Percentiles rank a stretch among this genome's conserved stretches.
Evolutionary conservation across 2,888 invertebrate species (phyloP).

Genomic region (Nomada hirtipes): DNA sequence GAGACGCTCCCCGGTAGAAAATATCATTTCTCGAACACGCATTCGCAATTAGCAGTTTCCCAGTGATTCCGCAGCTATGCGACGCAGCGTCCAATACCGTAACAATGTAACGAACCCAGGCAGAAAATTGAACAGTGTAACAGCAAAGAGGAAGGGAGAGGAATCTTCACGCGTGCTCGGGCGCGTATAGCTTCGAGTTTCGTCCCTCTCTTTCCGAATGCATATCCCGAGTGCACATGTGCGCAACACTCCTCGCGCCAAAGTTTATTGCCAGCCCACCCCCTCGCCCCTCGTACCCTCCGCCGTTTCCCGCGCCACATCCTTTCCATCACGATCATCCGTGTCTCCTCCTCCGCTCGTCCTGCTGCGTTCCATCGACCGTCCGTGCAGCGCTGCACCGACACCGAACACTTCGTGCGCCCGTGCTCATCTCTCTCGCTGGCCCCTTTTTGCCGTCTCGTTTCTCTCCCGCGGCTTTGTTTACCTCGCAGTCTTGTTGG

Average conservation of each 20-base stretch:
- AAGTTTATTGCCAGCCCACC: constrained; percentile 78
- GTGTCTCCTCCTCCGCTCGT: constrained; percentile 47
- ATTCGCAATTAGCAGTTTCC: too few species aligned
- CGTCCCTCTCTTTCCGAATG: constrained; percentile 54
- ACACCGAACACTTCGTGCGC: constrained; percentile 51
- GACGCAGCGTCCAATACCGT: too few species aligned
- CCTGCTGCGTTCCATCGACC: constrained; percentile 57
- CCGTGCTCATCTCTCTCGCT: constrained; percentile 5
- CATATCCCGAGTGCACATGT: constrained; percentile 76
- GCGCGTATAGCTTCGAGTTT: background rate
- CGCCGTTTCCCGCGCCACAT: constrained; percentile 25
- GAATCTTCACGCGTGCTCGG: background rate
- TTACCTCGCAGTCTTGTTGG: constrained; percentile 75
- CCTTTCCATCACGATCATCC: constrained; percentile 53
- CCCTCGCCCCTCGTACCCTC: constrained; percentile 27
- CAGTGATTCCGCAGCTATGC: too few species aligned
- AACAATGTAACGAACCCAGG: too few species aligned
- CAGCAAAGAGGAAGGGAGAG: too few species aligned
- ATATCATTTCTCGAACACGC: too few species aligned
- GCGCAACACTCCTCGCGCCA: constrained; percentile 79
- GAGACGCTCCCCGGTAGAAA: too few species aligned
- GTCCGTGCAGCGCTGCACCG: constrained; percentile 47
- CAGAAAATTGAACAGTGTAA: too few species aligned
- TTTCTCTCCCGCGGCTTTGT: constrained; percentile 63
- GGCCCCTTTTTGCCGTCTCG: constrained; percentile 15